Base-by-base conservation (phyloP, 1,140 invertebrate species). In the Pemphigus obesinymphae region DNA sequence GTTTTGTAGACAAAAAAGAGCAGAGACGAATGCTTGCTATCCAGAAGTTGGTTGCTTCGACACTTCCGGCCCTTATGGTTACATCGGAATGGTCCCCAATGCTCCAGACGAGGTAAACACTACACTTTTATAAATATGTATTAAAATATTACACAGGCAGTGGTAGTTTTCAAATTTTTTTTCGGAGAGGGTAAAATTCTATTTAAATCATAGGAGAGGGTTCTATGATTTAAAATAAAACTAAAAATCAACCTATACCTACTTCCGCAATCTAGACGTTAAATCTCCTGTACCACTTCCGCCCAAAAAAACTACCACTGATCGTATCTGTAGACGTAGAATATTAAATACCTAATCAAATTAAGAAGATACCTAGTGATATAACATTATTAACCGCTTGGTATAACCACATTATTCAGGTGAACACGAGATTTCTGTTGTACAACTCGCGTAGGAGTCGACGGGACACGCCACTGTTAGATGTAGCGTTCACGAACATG, bases 11-110 rank as follows among this genome's bases (percentile, higher is more conserved):
- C 87, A 86, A 5, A 91, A 92, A 86, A 87, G 92, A 83, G 91
- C 92, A 15, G 89, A 91, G 20, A 91, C 92, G 68, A 91, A 91
- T 13, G 92, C 96, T 1, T 98, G 97, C 86, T 98, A 98, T 86
- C 91, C 91, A 3, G 93, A 96, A 78, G 89, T 97, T n/a, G 96
- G 96, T 7, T 98, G 97, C 85, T 98, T 97, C 87, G 93, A 94
- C 84, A 95, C 96, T 84, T 92, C 94, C 2, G 95, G 95, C 0
- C 94, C 95, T 0, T 98, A 97, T 87, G 93, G 94, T 82, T 97
- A 97, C 86, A 86, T 97, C 84, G 95, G 96, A 87, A 94, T 96
- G 88, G 86, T 97, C 17, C 96, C 96, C 3, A 92, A 93, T 48
- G 88, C 92, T n/a, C 96, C 95, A 0, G 92, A 95, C 85, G 94